A percentile compares a stretch with the other conserved stretches of the same genome.
Conservation (phyloP, 1,140 invertebrate species). For the Drosophila ambigua region DNA sequence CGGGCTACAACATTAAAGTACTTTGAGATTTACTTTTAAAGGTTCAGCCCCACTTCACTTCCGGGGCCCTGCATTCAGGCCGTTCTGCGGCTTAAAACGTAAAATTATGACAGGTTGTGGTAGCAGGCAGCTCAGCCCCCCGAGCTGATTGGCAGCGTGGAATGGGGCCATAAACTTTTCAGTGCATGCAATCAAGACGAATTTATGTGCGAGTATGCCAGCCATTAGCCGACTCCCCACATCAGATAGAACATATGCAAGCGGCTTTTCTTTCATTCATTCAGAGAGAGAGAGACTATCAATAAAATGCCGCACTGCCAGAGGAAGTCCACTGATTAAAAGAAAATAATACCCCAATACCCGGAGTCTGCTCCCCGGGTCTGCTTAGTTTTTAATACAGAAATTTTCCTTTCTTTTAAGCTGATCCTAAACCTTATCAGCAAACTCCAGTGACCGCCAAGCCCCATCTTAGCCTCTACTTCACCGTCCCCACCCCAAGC, state of each 20-base stretch:
- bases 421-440: constrained; percentile 54
- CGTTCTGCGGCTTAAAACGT: constrained; percentile 61
- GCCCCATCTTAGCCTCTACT: constrained; percentile 7
- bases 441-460: constrained; percentile 56
- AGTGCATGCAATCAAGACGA: constrained; percentile 12
- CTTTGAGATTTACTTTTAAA: constrained; percentile 73
- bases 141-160: neutral
- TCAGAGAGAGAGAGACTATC: no score
- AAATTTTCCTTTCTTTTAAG: constrained; percentile 51
- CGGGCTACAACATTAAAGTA: constrained; percentile 68
- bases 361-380: neutral
- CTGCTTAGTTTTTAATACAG: constrained; percentile 17
- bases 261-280: neutral
- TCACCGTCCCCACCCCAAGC: neutral
- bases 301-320: no score
- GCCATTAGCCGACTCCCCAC: neutral
- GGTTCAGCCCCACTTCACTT: constrained; percentile 39
- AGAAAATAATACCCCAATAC: constrained; percentile 13
- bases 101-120: constrained; percentile 71
- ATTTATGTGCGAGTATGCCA: neutral
- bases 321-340: constrained; percentile 19
- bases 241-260: neutral
- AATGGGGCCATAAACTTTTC: constrained; percentile 7
- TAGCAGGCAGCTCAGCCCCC: constrained; percentile 24
- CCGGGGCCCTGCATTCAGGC: constrained; percentile 7